Percentiles rank a stretch among this genome's conserved stretches.
Evolutionary conservation across 1,140 invertebrate species (phyloP).

Genomic region (Ceratoteleas bidentatus): DNA sequence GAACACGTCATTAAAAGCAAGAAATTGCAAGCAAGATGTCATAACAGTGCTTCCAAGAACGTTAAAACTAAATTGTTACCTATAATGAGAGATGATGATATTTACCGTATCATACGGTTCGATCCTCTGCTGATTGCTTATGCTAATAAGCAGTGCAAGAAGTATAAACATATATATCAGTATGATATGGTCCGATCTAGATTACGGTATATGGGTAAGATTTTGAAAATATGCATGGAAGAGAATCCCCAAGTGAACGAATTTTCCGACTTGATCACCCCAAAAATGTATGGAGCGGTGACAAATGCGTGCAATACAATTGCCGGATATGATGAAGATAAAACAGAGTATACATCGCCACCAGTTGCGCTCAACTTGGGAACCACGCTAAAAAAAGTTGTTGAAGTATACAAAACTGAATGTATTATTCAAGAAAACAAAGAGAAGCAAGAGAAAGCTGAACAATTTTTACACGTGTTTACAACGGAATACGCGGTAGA

Average conservation of each 20-base stretch:
- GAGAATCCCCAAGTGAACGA: too few relatives aligned
- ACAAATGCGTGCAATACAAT: conserved; percentile 44
- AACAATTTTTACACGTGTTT: conserved; percentile 55
- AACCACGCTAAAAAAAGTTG: conserved; percentile 55
- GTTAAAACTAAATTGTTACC: conserved; percentile 3
- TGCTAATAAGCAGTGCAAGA: too few relatives aligned
- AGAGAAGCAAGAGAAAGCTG: conserved; percentile 16
- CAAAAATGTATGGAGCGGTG: conserved; percentile 33
- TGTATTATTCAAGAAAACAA: conserved; percentile 38
- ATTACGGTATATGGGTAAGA: too few relatives aligned
- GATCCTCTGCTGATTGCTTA: too few relatives aligned
- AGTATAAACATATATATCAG: too few relatives aligned
- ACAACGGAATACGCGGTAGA: conserved; percentile 47
- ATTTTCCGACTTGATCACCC: conserved; percentile 21
- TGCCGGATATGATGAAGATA: conserved; percentile 36
- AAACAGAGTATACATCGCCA: conserved; percentile 25
- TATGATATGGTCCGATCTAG: too few relatives aligned
- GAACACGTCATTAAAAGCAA: conserved; percentile 18
- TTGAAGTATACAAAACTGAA: conserved; percentile 20
- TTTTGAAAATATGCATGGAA: too few relatives aligned
- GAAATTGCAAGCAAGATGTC: conserved; percentile 3
- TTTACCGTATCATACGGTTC: too few relatives aligned
- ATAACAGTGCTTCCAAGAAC: background rate
- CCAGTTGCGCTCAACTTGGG: conserved; percentile 43
- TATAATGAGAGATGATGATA: too few relatives aligned